Conservation (phyloP, 1,140 invertebrate genomes). For the Phthorimaea operculella region DNA sequence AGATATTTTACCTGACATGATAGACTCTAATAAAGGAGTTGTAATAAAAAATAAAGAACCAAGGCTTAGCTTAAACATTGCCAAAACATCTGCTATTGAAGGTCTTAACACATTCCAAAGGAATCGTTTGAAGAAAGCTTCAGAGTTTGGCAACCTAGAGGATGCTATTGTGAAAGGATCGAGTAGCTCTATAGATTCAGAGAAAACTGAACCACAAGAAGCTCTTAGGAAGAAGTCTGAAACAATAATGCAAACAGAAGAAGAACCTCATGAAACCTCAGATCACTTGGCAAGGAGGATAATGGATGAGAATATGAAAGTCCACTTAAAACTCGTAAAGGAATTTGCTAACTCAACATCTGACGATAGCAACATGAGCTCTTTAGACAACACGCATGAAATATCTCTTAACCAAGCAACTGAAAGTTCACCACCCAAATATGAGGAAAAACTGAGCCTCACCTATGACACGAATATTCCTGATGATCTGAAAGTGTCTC, state of each 20-base stretch:
- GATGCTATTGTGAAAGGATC: slow-evolving; percentile 74
- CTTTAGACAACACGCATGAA: slow-evolving; percentile 48
- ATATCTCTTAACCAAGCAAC: slow-evolving; percentile 13
- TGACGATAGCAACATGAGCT: slow-evolving; percentile 52
- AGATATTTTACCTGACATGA: slow-evolving; percentile 49
- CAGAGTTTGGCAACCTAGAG: slow-evolving; percentile 80
- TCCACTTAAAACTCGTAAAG: slow-evolving; percentile 60
- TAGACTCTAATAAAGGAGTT: slow-evolving; percentile 47
- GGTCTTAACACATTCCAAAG: slow-evolving; percentile 74
- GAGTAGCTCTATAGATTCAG: slow-evolving; percentile 57
- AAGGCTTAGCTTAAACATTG: slow-evolving; percentile 68
- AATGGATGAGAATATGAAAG: slow-evolving; percentile 62
- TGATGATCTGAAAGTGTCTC: slow-evolving; percentile 71
- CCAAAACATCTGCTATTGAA: slow-evolving; percentile 70
- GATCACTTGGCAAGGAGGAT: slow-evolving; percentile 58
- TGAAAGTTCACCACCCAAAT: slow-evolving; percentile 41
- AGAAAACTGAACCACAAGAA: slow-evolving; percentile 43
- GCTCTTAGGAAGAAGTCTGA: slow-evolving; percentile 27
- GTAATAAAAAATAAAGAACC: slow-evolving; percentile 71
- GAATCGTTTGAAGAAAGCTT: slow-evolving; percentile 76
- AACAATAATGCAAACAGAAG: slow-evolving; percentile 26
- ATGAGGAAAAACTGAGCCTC: slow-evolving; percentile 59
- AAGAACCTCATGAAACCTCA: slow-evolving; percentile 52
- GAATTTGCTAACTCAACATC: slow-evolving; percentile 63
- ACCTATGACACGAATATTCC: slow-evolving; percentile 69